These are phyloP conservation scores for Drosophila lacicola DNA, from an alignment of 2,888 invertebrate genomes.

Conservation along the genomic window DNA sequence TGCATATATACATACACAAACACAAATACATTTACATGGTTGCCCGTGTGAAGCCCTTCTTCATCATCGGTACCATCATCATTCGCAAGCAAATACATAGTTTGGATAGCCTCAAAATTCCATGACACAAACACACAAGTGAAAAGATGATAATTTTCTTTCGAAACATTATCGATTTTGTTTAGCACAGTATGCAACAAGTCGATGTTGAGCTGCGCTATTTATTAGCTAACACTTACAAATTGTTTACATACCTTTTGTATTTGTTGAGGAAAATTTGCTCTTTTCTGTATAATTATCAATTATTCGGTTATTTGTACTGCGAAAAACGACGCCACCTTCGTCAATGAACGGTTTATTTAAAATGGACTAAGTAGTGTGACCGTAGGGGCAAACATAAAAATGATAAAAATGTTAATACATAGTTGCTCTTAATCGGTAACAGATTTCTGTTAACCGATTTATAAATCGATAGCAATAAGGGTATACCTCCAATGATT, in stretches of 20 bases:
- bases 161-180: slow-evolving; percentile 52
- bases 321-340: slow-evolving; percentile 53
- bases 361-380: slow-evolving; percentile 54
- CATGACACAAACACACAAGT: slow-evolving; percentile 60
- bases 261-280: slow-evolving; percentile 11
- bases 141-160: slow-evolving; percentile 27
- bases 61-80: slow-evolving; percentile 27
- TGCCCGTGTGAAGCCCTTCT: slow-evolving; percentile 27
- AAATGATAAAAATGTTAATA: slow-evolving; percentile 2
- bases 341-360: slow-evolving; percentile 70
- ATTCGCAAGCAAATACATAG: slow-evolving; percentile 29
- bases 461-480: neutral
- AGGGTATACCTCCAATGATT: neutral
- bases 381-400: slow-evolving; percentile 15
- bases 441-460: slow-evolving; percentile 20
- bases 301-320: slow-evolving; percentile 7
- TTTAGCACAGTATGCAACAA: slow-evolving; percentile 31
- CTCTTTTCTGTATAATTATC: neutral
- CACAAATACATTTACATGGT: slow-evolving; percentile 23
- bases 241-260: slow-evolving; percentile 33
- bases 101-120: slow-evolving; percentile 54
- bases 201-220: neutral
- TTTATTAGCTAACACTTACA: neutral
- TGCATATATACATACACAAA: slow-evolving; percentile 8
- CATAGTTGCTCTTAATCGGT: neutral